Base-by-base conservation (phyloP, 2,797 vertebrate species). In the Buphagus erythrorhynchus region DNA sequence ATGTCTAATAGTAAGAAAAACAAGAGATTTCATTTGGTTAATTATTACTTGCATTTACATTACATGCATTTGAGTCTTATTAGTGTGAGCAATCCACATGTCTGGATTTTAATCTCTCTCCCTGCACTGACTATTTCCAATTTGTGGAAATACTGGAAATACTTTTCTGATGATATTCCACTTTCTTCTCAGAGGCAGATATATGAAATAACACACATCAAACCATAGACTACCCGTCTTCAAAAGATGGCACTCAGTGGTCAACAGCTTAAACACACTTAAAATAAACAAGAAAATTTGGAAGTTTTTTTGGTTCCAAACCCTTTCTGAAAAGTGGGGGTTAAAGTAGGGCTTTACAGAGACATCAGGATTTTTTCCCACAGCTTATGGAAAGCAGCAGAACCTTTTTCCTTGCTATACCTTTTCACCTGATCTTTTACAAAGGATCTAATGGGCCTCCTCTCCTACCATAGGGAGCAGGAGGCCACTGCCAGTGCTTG, bases 1-100 rank as follows among this genome's bases (percentile, higher is more conserved):
- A 99, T 0, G 99, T 99, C 99, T 99, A 68, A 88, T 0, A 20
- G 72, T 28, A 52, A 63, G 29, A 88, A 89, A 78, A 91, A 7
- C 6, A 48, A 48, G 49, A 72, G 6, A 54, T 40, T 80, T 67
- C 33, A 52, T 42, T 62, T 12, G 6, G 29, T 71, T 94, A 72
- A 57, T 74, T 79, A 86, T 54, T 79, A 51, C 25, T 68, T 48
- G 24, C 55, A 73, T 72, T 72, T 73, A 83, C 35, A 63, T 29
- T 36, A 36, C 36, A 36, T 36, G 11, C 36, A 36, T 36, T 36
- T 29, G 29, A 84, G 25, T 2, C 13, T 76, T 65, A 16, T 24
- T 58, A 63, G 29, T 10, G 7, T n/a, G 29, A 91, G 45, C 31
- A 73, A 51, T n/a, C 38, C 45, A 33, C 16, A 12, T 16, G 6